Conservation (phyloP, 2,888 invertebrate genomes). For the Dynastes grantii region DNA sequence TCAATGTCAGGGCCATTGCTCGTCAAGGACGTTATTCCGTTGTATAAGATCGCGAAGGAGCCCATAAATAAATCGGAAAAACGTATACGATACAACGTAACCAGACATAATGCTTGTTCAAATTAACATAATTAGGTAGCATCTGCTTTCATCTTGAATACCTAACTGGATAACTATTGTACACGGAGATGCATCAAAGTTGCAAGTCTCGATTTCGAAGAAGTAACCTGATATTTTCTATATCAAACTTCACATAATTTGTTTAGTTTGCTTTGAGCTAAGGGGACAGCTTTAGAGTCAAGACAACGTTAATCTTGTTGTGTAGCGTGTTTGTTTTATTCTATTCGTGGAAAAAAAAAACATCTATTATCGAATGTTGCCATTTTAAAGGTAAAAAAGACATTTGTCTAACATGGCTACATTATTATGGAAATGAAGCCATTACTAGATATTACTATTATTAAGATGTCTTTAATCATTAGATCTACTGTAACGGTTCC, state of each 20-base stretch:
- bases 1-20: constrained; percentile 48
- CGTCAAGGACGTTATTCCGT: constrained; percentile 48
- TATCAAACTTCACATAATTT: constrained; percentile 15
- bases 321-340: too few species aligned
- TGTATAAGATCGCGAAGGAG: constrained; percentile 46
- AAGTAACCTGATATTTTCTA: constrained; percentile 21
- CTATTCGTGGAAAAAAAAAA: too few species aligned
- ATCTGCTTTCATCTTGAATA: constrained; percentile 5
- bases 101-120: constrained; percentile 20
- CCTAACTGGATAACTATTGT: constrained; percentile 6
- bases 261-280: background rate
- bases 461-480: too few species aligned
- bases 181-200: background rate
- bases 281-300: constrained; percentile 8
- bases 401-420: too few species aligned
- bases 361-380: too few species aligned
- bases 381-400: too few species aligned
- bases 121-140: constrained; percentile 16
- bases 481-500: too few species aligned
- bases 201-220: constrained; percentile 16
- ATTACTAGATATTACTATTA: too few species aligned
- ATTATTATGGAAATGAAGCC: too few species aligned
- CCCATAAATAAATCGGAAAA: constrained; percentile 42
- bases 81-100: constrained; percentile 11
- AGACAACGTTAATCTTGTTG: background rate